These are phyloP conservation scores for Sussaba pulchella DNA, from an alignment of 2,888 invertebrate species.

Conservation along the genomic window DNA sequence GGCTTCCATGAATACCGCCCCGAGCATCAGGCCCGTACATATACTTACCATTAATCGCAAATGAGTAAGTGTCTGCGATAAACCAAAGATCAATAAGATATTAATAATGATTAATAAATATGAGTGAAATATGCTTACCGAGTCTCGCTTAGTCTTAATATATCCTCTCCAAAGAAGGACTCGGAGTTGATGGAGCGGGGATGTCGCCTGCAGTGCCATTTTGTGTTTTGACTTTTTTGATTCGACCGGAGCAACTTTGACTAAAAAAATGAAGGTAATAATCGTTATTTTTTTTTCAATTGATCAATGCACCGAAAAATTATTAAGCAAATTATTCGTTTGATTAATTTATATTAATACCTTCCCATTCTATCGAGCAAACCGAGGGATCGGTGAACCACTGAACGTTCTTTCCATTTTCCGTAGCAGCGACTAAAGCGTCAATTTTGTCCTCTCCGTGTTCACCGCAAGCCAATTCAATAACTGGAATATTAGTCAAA, in stretches of 20 bases:
- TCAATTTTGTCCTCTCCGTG: slow-evolving; percentile 92
- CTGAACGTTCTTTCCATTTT: slow-evolving; percentile 89
- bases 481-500: slow-evolving; percentile 87
- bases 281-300: not conserved
- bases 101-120: no score
- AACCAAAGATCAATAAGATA: slow-evolving; percentile 16
- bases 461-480: slow-evolving; percentile 96
- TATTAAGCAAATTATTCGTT: no score
- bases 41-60: slow-evolving; percentile 91
- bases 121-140: slow-evolving; percentile 86
- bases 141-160: slow-evolving; percentile 90
- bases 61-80: slow-evolving; percentile 91
- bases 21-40: slow-evolving; percentile 91
- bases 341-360: slow-evolving; percentile 68
- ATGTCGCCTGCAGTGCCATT: slow-evolving; percentile 88
- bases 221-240: slow-evolving; percentile 58
- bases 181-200: slow-evolving; percentile 89
- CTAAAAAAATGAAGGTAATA: slow-evolving; percentile 68
- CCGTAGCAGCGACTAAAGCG: slow-evolving; percentile 87
- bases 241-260: slow-evolving; percentile 66
- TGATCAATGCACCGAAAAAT: no score
- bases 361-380: slow-evolving; percentile 87
- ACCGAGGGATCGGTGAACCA: slow-evolving; percentile 89
- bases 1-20: slow-evolving; percentile 90
- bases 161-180: slow-evolving; percentile 90